These are phyloP conservation scores for human DNA, from an alignment of 2,113 vertebrate genomes.

Conservation along the genomic window DNA sequence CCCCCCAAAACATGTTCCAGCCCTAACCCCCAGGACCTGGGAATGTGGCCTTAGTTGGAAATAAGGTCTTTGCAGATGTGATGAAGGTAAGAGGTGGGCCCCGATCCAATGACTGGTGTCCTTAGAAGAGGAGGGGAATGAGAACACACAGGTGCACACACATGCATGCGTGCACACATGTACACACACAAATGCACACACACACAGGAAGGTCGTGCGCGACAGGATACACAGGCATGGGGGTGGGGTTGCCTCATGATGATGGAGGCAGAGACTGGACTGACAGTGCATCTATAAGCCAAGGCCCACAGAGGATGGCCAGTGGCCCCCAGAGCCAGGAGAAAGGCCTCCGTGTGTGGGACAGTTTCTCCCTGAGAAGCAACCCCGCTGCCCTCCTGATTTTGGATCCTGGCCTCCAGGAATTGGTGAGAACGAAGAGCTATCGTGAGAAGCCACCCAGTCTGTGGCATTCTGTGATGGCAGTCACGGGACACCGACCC, in stretches of 20 bases:
- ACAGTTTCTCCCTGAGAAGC: neutral
- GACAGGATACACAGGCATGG: neutral
- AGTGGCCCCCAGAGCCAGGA: fast-evolving
- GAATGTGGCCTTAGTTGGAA: neutral
- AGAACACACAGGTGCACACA: neutral
- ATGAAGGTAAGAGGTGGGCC: neutral
- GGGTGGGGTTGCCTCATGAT: fast-evolving
- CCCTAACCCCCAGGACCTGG: neutral
- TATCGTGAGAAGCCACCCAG: neutral
- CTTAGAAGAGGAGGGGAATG: fast-evolving
- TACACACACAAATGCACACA: too few species aligned
- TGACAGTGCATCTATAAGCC: neutral
- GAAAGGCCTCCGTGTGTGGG: neutral
- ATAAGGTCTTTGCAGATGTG: neutral
- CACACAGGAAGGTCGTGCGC: fast-evolving
- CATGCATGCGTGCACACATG: too few species aligned
- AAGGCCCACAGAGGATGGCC: fast-evolving
- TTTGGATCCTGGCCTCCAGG: neutral
- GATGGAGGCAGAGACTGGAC: neutral
- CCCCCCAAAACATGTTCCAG: neutral
- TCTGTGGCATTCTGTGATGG: fast-evolving
- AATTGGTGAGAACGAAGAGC: fast-evolving
- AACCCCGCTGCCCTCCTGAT: fast-evolving
- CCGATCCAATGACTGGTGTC: fast-evolving
- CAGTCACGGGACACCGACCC: neutral